Evolutionary conservation across 2,888 invertebrate species (phyloP), one percentile per base, ranked within the genome.

Genomic region (Eristalis arbustorum): DNA sequence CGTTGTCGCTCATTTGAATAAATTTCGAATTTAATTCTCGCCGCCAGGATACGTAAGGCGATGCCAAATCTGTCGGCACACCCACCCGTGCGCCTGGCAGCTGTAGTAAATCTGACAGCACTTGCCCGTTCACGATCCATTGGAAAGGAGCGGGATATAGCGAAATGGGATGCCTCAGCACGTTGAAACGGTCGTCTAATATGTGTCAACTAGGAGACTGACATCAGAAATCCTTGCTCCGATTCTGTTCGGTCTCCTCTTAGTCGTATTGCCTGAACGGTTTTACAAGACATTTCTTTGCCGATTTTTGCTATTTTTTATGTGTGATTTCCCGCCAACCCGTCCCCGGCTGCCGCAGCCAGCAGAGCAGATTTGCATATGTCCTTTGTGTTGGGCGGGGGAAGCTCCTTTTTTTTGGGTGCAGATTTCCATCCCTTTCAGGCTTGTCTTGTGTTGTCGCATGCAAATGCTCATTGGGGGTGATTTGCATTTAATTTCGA

Each of bases 401-500:
- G 69, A n/a, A 37, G 34, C 64, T 66, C n/a, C 66, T 23, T 69
- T 63, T 49, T 37, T 49, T 31, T 28, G 28, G 62, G 28, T 31
- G 28, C n/a, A 13, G 13, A 8, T 14, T 23, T 31, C 56, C 40
- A 11, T 18, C 57, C 37, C 37, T 57, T 71, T 23, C 37, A 57
- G 37, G 37, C 37, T 56, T 61, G 6, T 75, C 49, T 61, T 68
- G 49, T 67, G 73, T 74, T 73, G 75, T 83, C 72, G 78, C 72
- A 87, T 87, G 87, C 83, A 87, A 87, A 87, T 87, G 78, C 67
- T 82, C 87, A 87, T 87, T 82, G 78, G 82, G 78, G 87, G 75
- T 82, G 87, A 87, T 87, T 87, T 87, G 79, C 83, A 87, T 87
- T 87, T 87, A 87, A 87, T 87, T 87, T 83, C 85, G 72, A 82